Evolutionary conservation across 2,888 invertebrate genomes (phyloP).

Genomic region (Thecocarcelia acutangulata): DNA sequence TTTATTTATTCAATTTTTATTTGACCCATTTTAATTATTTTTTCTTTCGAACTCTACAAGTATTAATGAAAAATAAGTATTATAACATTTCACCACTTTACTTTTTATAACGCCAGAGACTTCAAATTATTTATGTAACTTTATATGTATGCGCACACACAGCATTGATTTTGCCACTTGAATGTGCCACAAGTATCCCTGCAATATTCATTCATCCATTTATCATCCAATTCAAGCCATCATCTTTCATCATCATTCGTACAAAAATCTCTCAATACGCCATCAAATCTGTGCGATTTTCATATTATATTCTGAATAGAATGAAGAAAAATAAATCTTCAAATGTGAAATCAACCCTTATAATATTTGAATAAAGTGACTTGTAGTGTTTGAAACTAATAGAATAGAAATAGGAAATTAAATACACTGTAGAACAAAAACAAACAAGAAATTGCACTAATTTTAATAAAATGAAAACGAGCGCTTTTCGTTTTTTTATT

Average conservation of each 20-base stretch:
- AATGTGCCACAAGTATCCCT: constrained; percentile 28
- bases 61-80: constrained; percentile 1
- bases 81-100: background rate
- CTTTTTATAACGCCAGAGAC: too few species aligned
- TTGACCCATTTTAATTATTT: background rate
- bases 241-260: too few species aligned
- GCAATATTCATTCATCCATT: constrained; percentile 14
- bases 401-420: background rate
- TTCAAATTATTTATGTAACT: too few species aligned
- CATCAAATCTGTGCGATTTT: constrained; percentile 23
- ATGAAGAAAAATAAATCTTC: background rate
- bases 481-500: too few species aligned
- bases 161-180: constrained; percentile 7
- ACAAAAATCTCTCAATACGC: constrained; percentile 1
- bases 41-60: background rate
- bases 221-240: constrained; percentile 22
- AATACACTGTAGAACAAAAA: background rate
- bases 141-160: background rate
- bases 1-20: background rate
- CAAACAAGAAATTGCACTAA: background rate
- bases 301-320: constrained; percentile 12
- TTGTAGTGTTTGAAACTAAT: constrained; percentile 20
- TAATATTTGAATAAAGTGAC: background rate
- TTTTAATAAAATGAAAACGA: too few species aligned
- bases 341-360: constrained; percentile 21